phyloP scores from a whole-genome alignment of 2,888 invertebrate species.

The Bedellia somnulentella region DNA sequence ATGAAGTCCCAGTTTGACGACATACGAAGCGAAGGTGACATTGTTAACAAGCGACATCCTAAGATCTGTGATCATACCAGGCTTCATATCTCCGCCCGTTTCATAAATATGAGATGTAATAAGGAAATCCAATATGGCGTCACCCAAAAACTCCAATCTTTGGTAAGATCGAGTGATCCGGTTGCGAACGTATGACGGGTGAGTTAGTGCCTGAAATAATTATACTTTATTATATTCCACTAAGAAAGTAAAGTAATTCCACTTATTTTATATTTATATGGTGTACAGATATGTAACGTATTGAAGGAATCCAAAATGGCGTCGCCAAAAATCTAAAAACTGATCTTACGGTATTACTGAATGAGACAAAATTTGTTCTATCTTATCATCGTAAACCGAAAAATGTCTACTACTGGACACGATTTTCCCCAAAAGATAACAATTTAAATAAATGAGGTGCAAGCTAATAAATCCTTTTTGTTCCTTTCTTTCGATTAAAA shows the following conservation, averaged over 20 bases:
- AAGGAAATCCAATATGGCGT: constrained; percentile 88
- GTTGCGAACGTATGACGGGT: constrained; percentile 85
- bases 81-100: constrained; percentile 66
- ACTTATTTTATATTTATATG: too few relatives aligned
- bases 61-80: constrained; percentile 90
- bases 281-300: too few relatives aligned
- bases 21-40: constrained; percentile 87
- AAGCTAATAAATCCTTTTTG: too few relatives aligned
- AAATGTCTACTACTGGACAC: too few relatives aligned
- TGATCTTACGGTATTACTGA: too few relatives aligned
- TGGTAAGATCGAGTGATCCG: constrained; percentile 86
- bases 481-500: too few relatives aligned
- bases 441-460: too few relatives aligned
- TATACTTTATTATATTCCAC: not conserved
- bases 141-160: constrained; percentile 88
- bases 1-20: constrained; percentile 84
- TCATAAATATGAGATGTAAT: constrained; percentile 88
- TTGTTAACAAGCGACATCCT: constrained; percentile 96
- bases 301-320: too few relatives aligned
- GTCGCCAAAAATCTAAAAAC: too few relatives aligned
- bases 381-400: too few relatives aligned
- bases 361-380: too few relatives aligned
- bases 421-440: too few relatives aligned
- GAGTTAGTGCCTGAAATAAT: constrained; percentile 76
- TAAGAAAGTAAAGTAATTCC: not conserved